Evolutionary conservation across 2,797 vertebrate genomes (phyloP).

Genomic region (Perodicticus potto): DNA sequence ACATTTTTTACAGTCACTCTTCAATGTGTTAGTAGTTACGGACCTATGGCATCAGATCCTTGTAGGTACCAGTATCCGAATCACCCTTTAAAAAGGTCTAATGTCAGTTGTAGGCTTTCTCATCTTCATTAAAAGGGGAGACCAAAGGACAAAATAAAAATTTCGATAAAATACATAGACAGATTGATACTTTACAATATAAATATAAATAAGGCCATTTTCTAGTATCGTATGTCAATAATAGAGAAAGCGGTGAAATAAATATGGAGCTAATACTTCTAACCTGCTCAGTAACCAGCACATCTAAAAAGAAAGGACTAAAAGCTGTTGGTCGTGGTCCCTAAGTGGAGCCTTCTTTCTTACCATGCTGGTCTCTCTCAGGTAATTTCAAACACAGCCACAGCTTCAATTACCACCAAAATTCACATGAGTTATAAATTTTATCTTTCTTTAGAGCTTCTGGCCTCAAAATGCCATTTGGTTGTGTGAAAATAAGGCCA

Average conservation of each 20-base stretch:
- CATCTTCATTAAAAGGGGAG: neutral
- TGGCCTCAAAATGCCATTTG: neutral
- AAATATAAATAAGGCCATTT: neutral
- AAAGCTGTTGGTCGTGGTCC: neutral
- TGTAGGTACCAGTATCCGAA: neutral
- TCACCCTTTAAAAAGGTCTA: neutral
- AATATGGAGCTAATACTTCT: neutral
- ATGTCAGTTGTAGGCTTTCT: neutral
- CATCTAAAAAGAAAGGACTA: neutral
- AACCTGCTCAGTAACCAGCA: neutral
- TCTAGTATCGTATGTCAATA: neutral
- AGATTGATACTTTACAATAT: neutral
- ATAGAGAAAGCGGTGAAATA: neutral
- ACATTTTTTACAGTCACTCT: slow-evolving; percentile 36
- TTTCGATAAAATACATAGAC: neutral
- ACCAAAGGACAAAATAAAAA: neutral
- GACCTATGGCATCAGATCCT: neutral
- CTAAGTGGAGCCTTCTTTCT: neutral
- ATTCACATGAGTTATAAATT: neutral
- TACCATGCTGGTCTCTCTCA: neutral
- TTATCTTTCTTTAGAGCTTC: neutral
- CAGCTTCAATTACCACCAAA: neutral
- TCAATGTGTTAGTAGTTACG: slow-evolving; percentile 22
- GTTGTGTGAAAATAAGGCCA: neutral
- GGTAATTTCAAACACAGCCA: neutral